Percentiles rank a stretch among this genome's conserved stretches.
Conservation (phyloP, 2,797 vertebrate genomes). For the Acanthopagrus latus region DNA sequence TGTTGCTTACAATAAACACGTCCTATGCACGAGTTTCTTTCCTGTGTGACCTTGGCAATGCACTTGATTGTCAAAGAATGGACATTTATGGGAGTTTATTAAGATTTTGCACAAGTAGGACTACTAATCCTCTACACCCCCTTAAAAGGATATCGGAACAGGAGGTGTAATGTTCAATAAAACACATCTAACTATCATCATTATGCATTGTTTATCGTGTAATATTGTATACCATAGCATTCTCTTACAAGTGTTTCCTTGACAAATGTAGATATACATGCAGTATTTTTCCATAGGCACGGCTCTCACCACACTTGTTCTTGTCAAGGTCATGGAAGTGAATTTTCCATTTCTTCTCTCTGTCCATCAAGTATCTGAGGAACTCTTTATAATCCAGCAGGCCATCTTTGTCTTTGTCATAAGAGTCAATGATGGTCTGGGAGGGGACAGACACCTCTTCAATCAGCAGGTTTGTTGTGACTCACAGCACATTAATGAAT, state of each 20-base stretch:
- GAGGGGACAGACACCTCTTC: background rate
- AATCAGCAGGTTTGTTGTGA: background rate
- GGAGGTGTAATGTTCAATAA: background rate
- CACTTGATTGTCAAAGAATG: background rate
- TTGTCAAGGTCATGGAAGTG: slow-evolving; percentile 85
- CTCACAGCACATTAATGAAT: background rate
- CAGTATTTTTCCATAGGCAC: no score
- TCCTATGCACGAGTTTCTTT: background rate
- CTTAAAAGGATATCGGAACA: background rate
- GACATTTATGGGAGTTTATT: background rate
- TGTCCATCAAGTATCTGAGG: slow-evolving; percentile 84
- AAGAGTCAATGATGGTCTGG: slow-evolving; percentile 79
- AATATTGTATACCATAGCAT: background rate
- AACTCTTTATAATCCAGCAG: slow-evolving; percentile 85
- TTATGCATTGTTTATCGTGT: background rate
- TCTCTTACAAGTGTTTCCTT: background rate
- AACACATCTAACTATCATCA: background rate
- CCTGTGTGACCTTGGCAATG: slow-evolving; percentile 54
- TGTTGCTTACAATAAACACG: slow-evolving; percentile 58
- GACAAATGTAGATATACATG: background rate
- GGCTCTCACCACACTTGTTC: slow-evolving; percentile 82
- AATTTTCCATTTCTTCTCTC: slow-evolving; percentile 86
- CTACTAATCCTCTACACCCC: background rate
- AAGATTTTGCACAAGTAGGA: background rate
- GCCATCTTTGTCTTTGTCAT: slow-evolving; percentile 82